Evolutionary conservation across 2,113 vertebrate genomes (phyloP), one percentile per base, ranked within the genome.

Genomic region (Percina caprodes): DNA sequence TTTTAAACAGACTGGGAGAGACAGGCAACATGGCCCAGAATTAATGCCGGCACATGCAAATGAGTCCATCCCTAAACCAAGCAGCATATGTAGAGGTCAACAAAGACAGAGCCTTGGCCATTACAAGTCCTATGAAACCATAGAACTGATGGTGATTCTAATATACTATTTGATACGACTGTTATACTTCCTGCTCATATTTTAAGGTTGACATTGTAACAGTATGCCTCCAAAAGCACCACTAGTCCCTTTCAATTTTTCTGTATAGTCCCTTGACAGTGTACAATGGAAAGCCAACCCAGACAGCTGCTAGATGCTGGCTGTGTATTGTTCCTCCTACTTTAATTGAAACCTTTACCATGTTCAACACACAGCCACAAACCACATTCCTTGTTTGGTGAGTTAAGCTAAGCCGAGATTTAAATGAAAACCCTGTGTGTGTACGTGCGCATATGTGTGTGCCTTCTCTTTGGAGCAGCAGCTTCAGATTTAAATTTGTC

Each of bases 321-420:
- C 78, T 66, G 79, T 65, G 82, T 87, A 92, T 92, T 92, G 93
- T 92, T 92, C 91, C 86, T 86, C 80, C 78, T 61, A 52, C 90
- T 92, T 92, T 92, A 92, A 93, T 91, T 91, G 86, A 93, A 94
- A 91, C 91, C 89, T 93, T 91, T 91, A 89, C 81, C 92, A 84
- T 94, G 93, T 94, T 93, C 87, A 69, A 93, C 90, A 92, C 91
- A 74, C 78, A 82, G 90, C 90, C 91, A 92, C 93, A 94, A 89
- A 93, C 93, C 92, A 83, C 93, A 93, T 86, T 89, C 92, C 93
- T 92, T 92, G 90, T 92, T 93, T 92, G 86, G 92, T 90, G 88
- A 89, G 89, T 92, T 91, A 91, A 94, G 88, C 91, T 89, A 92
- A 94, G 89, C 90, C 63, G 87, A 83, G 89, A 72, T 88, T 90